Conservation (phyloP, 2,888 invertebrate genomes). For the Amiota minor region DNA sequence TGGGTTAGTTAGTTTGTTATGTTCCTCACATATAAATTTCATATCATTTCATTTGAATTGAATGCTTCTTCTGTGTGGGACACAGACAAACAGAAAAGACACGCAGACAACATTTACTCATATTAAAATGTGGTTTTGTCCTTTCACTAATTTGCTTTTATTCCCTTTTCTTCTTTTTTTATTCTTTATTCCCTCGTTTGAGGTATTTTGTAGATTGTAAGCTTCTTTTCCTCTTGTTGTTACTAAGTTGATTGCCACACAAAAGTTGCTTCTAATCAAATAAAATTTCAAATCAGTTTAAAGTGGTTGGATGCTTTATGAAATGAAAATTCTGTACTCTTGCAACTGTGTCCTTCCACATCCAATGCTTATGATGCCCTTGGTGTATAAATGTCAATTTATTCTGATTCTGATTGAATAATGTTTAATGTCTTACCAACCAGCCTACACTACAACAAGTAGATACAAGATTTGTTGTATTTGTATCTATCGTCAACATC, state of each 20-base stretch:
- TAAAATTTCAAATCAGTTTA: constrained; percentile 60
- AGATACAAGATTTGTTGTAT: too few species aligned
- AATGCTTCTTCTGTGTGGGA: too few species aligned
- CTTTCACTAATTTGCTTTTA: constrained; percentile 14
- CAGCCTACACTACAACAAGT: too few species aligned
- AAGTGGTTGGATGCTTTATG: constrained; percentile 46
- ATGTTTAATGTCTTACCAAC: not conserved
- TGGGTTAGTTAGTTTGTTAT: not conserved
- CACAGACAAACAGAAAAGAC: too few species aligned
- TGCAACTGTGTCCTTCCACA: too few species aligned
- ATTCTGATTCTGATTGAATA: constrained; percentile 14
- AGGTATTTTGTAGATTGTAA: not conserved
- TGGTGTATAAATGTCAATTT: constrained; percentile 12
- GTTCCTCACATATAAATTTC: too few species aligned
- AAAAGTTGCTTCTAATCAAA: constrained; percentile 65
- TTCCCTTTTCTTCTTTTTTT: constrained; percentile 1
- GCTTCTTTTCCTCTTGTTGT: too few species aligned
- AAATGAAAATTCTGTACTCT: constrained; percentile 20
- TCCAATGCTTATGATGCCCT: too few species aligned
- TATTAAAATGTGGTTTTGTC: constrained; percentile 56
- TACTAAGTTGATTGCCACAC: constrained; percentile 60
- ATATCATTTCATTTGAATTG: too few species aligned
- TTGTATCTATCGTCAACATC: too few species aligned
- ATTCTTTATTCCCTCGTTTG: not conserved
- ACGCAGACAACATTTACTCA: not conserved